These are phyloP conservation scores for Protobothrops flavoviridis DNA, from an alignment of 2,113 vertebrate species.

Conservation along the genomic window DNA sequence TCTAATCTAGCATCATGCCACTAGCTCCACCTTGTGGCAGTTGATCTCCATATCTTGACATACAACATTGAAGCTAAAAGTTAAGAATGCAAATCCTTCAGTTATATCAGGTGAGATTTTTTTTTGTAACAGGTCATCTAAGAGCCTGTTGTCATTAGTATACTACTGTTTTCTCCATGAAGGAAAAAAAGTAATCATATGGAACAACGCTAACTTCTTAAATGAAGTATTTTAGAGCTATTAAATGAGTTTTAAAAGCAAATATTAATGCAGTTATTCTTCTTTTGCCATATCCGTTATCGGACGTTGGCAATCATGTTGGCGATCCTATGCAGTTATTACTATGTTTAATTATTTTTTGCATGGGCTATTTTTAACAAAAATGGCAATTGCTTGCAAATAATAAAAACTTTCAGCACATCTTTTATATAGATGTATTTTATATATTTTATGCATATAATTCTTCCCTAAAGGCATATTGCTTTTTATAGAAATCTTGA, in stretches of 20 bases:
- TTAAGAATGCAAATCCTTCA: background rate
- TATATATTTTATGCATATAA: background rate
- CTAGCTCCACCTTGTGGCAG: constrained; percentile 20
- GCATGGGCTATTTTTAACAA: background rate
- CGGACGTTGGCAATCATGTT: no score
- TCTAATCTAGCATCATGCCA: background rate
- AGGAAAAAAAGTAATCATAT: background rate
- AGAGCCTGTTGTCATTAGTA: background rate
- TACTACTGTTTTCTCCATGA: background rate
- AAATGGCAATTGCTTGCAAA: background rate
- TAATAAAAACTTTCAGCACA: background rate
- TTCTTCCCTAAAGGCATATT: background rate
- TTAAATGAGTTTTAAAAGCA: background rate
- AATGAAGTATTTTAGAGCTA: background rate
- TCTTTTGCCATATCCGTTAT: no score
- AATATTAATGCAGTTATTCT: background rate
- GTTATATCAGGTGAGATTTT: background rate
- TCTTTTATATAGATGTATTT: background rate
- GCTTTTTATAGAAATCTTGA: background rate
- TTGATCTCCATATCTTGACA: background rate
- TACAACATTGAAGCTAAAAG: background rate
- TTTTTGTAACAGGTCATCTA: background rate
- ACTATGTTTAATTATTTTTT: background rate
- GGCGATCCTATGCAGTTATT: background rate
- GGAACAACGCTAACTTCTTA: background rate